Evolutionary conservation across 2,888 invertebrate genomes (phyloP).

Genomic region (Eupithecia pulchellata): DNA sequence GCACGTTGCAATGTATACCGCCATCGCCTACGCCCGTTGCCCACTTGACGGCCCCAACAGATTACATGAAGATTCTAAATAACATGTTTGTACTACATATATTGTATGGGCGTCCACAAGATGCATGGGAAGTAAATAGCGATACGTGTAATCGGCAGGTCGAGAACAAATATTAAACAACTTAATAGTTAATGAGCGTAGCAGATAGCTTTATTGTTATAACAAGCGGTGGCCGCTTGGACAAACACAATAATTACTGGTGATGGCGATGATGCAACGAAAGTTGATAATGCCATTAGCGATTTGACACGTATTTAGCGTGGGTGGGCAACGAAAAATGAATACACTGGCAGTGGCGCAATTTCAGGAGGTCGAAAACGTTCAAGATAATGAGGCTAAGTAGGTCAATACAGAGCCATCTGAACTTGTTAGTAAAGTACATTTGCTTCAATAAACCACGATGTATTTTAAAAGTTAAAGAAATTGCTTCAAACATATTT

Average conservation of each 20-base stretch:
- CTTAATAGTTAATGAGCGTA: slow-evolving; percentile 69
- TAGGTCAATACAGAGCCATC: slow-evolving; percentile 62
- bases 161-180: slow-evolving; percentile 59
- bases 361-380: slow-evolving; percentile 64
- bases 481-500: neutral
- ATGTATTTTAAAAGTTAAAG: slow-evolving; percentile 31
- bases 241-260: slow-evolving; percentile 71
- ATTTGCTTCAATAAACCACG: slow-evolving; percentile 38
- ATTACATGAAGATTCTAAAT: slow-evolving; percentile 64
- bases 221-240: slow-evolving; percentile 65
- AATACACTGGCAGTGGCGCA: slow-evolving; percentile 68
- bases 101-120: slow-evolving; percentile 34
- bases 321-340: slow-evolving; percentile 73
- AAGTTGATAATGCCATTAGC: slow-evolving; percentile 81
- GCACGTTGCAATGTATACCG: slow-evolving; percentile 84
- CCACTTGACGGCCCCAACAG: slow-evolving; percentile 73
- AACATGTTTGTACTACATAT: slow-evolving; percentile 47
- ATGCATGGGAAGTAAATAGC: slow-evolving; percentile 49
- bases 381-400: slow-evolving; percentile 63
- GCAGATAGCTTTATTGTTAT: slow-evolving; percentile 74
- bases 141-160: slow-evolving; percentile 42
- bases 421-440: slow-evolving; percentile 50
- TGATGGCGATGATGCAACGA: slow-evolving; percentile 77
- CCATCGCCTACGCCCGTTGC: slow-evolving; percentile 83
- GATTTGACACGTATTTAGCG: slow-evolving; percentile 79